phyloP scores from a whole-genome alignment of 2,797 vertebrate species.

The Graptemys geographica region DNA sequence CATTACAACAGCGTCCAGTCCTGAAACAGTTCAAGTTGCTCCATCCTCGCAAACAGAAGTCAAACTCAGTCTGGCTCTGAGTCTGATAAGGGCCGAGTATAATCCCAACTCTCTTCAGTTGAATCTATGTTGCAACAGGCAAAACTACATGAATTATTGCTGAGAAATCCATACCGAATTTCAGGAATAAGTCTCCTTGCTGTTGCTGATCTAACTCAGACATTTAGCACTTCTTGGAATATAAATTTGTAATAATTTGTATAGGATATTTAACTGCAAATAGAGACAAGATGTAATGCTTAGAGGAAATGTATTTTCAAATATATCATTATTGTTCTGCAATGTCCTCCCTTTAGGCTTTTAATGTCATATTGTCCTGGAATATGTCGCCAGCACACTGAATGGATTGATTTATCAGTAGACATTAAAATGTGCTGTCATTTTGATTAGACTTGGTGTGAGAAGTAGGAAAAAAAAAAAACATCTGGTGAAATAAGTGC shows the following conservation, averaged over 20 bases:
- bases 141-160: fast-evolving
- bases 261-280: background rate
- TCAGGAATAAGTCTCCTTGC: background rate
- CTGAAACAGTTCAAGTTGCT: fast-evolving
- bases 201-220: background rate
- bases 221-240: background rate
- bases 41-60: background rate
- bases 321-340: background rate
- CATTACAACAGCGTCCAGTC: background rate
- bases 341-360: background rate
- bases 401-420: background rate
- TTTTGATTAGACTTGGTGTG: background rate
- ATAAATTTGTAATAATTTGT: background rate
- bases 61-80: background rate
- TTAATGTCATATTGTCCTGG: background rate
- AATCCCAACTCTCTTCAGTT: background rate
- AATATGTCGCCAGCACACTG: background rate
- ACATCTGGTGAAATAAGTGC: background rate
- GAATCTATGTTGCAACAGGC: fast-evolving
- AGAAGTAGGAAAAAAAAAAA: background rate
- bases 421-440: background rate
- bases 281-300: fast-evolving
- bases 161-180: background rate
- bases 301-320: background rate
- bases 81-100: background rate